Base-by-base conservation (phyloP, 2,113 vertebrate species). In the Podarcis muralis region DNA sequence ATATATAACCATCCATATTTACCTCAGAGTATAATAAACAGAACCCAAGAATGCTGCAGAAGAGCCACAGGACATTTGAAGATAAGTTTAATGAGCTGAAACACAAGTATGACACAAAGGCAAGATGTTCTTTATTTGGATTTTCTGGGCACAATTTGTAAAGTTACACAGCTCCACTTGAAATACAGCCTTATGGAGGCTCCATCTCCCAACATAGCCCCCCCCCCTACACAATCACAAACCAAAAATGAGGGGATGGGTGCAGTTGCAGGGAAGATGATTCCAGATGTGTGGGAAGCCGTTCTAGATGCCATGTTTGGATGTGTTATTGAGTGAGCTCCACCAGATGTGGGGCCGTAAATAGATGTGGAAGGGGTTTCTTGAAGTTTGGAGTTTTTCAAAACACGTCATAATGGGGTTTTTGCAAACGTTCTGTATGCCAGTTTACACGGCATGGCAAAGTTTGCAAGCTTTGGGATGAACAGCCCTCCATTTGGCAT, bases 361-460 rank as follows among this genome's bases (percentile, higher is more conserved):
- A 27, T 16, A 30, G 15, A 30, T 30, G 65, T 74, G n/a, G 22
- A 77, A 76, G 25, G n/a, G 6, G n/a, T 81, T 59, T 81, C 23
- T 18, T 71, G 77, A 81, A 81, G n/a, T 2, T 78, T 76, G 89
- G 88, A 0, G 35, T 90, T 23, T 85, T 87, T 25, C 8, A 82
- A 85, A 94, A 74, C 4, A 35, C 1, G 9, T 11, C n/a, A 18
- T 79, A 65, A 3, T 72, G 48, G 32, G 22, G 86, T 74, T 71
- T n/a, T 71, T 30, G 0, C 5, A 40, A 37, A 25, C 27, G 48
- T 6, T 40, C 18, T 81, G 5, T 12, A 79, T 91, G 80, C 57
- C 90, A 85, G 53, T 89, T 89, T 43, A 71, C 43, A 80, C 25
- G 62, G 90, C 68, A 77, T 92, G 77, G 27, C 68, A 90, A 87